Base-by-base conservation (phyloP, 2,797 vertebrate species). In the Lepus townsendii region DNA sequence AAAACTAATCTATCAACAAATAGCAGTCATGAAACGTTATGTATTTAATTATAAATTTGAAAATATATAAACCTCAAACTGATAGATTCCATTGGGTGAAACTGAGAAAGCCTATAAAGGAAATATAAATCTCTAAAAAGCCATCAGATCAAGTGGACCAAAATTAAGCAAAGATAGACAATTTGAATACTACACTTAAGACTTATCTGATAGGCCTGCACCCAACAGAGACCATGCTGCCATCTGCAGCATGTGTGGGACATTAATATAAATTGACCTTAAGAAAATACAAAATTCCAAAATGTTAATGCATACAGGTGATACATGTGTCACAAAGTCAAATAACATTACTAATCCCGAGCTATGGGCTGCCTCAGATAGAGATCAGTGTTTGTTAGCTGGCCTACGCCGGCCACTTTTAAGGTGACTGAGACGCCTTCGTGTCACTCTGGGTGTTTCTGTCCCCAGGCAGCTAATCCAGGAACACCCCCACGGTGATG, bases 61-160 rank as follows among this genome's bases (percentile, higher is more conserved):
- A 91, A 57, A 88, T 32, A 68, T 68, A 30, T 22, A 78, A 80
- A 65, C 12, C 10, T 26, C 66, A 91, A 92, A 85, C 27, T 54
- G 16, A 60, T 65, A 52, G 4, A 10, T 16, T 32, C 65, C 83
- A 30, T 32, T 68, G 32, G 38, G 71, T 52, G 42, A 82, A 85
- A 85, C 2, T 63, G 24, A 75, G 14, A 77, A 77, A 68, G 69
- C 26, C 82, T 52, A 47, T 11, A 92, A 95, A 85, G 42, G 82
- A 90, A 78, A 83, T 69, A 17, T 30, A 77, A 85, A 85, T 82
- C 13, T 82, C 60, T 84, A 65, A 89, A 62, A 91, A 83, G 60
- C 79, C 60, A 77, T 57, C n/a, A 80, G 57, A 71, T 85, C 68
- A 60, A 78, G 72, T 30, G 63, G 54, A 54, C 9, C 32, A 63